Evolutionary conservation across 1,140 invertebrate genomes (phyloP), one percentile per base, ranked within the genome.

Genomic region (Bombyx mori): DNA sequence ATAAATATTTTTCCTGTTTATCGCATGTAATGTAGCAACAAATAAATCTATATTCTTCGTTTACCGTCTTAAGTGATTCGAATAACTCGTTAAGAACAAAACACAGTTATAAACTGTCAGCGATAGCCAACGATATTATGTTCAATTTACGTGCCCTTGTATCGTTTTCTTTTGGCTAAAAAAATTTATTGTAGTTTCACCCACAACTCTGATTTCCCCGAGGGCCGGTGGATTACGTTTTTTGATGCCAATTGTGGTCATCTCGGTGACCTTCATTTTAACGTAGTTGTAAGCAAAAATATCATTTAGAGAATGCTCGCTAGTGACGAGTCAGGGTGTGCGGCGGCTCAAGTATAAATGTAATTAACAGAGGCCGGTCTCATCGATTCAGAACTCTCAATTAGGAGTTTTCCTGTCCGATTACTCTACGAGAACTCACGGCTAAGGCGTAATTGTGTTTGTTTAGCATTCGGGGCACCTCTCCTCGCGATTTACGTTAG

Each of bases 391-490:
- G 55, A 45, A 46, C 61, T 59, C 54, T 62, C 59, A 64, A 68
- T 64, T 68, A 62, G 57, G 52, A 49, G 52, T 54, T 60, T 60
- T n/a, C 52, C 42, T 26, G 42, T 57, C 54, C 42, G 54, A 64
- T 52, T 58, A 48, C 46, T 51, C 49, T 47, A 53, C 53, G 57
- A 63, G 62, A 60, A 62, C 26, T 35, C 57, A 58, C 58, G 60
- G 57, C 61, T 64, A 26, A 62, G 62, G 42, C 62, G 26, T 64
- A 59, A 68, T 68, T 64, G 60, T 62, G 62, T 68, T 64, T 64
- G 65, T 57, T 44, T 59, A 64, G 55, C 60, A 46, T 49, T 64
- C 26, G 26, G 26, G 4, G 26, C 26, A 35, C 26, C 4, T 35
- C 26, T 35, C 26, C 26, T 35, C 26, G 26, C 26, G 26, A 35